Evolutionary conservation across 2,888 invertebrate genomes (phyloP).

Genomic region (Archips crataeganus): DNA sequence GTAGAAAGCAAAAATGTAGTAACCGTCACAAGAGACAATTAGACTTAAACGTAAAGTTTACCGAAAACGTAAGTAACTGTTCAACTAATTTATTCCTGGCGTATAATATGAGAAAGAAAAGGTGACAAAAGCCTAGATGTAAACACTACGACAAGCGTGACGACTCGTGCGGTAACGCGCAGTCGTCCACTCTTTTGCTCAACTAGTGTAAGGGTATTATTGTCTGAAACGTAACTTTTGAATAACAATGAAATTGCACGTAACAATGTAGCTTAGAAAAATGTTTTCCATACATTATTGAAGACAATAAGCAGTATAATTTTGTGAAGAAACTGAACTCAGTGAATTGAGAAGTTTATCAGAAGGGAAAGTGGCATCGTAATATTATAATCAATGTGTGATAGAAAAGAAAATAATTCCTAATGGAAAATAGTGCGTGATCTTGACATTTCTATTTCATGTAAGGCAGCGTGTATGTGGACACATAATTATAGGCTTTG

Average conservation of each 20-base stretch:
- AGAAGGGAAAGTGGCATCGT: constrained; percentile 39
- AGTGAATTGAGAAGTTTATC: constrained; percentile 40
- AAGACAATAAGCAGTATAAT: constrained; percentile 42
- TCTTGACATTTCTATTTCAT: constrained; percentile 38
- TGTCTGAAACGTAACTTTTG: constrained; percentile 36
- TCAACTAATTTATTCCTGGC: constrained; percentile 29
- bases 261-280: constrained; percentile 40
- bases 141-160: constrained; percentile 27
- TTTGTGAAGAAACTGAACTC: constrained; percentile 39
- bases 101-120: constrained; percentile 1
- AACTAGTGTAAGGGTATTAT: constrained; percentile 30
- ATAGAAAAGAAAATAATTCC: constrained; percentile 38
- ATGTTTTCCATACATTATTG: constrained; percentile 39
- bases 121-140: constrained; percentile 26
- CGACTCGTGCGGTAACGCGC: constrained; percentile 20
- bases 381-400: constrained; percentile 30
- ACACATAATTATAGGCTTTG: constrained; percentile 27
- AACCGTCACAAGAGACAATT: constrained; percentile 15
- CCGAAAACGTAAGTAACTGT: constrained; percentile 29
- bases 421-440: constrained; percentile 33
- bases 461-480: constrained; percentile 20
- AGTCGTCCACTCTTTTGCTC: constrained; percentile 25
- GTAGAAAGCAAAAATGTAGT: constrained; percentile 45
- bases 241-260: constrained; percentile 42
- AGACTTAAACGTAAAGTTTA: constrained; percentile 15